phyloP scores from a whole-genome alignment of 1,140 invertebrate genomes.

The Diploscapter pachys region DNA sequence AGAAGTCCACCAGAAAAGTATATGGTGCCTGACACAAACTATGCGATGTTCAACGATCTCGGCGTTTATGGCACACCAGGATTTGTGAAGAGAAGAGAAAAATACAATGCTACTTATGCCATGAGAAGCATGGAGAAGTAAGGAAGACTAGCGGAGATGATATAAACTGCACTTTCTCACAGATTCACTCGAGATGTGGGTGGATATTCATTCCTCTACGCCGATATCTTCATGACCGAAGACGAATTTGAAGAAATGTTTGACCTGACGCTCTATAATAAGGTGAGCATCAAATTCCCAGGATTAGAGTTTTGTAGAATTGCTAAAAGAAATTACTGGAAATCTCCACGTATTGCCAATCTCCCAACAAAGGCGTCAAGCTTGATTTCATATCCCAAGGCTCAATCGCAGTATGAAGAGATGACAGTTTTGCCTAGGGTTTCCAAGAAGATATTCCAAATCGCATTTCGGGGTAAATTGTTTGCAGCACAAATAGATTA shows the following conservation, averaged over 20 bases:
- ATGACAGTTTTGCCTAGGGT: no score
- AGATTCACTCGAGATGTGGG: slow-evolving; percentile 65
- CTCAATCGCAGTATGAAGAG: no score
- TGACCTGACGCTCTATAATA: slow-evolving; percentile 74
- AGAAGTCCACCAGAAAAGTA: slow-evolving; percentile 59
- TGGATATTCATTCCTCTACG: slow-evolving; percentile 73
- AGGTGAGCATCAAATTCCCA: slow-evolving; percentile 62
- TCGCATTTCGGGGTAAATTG: no score
- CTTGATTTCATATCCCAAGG: slow-evolving; percentile 71
- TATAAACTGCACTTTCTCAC: slow-evolving; percentile 1
- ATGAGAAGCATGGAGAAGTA: slow-evolving; percentile 66
- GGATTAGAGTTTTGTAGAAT: neutral
- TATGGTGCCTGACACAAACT: slow-evolving; percentile 63
- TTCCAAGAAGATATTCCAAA: no score
- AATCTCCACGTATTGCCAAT: neutral
- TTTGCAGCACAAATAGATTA: no score
- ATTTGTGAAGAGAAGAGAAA: slow-evolving; percentile 62
- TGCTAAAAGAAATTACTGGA: neutral
- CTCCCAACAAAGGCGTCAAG: slow-evolving; percentile 12
- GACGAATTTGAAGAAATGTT: slow-evolving; percentile 78
- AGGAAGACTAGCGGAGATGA: slow-evolving; percentile 15
- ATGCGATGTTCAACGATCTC: slow-evolving; percentile 65
- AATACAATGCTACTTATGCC: slow-evolving; percentile 63
- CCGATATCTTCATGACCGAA: slow-evolving; percentile 73
- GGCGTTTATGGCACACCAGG: slow-evolving; percentile 67